Evolutionary conservation across 1,140 invertebrate species (phyloP).

Genomic region (Zaprionus kolodkinae): DNA sequence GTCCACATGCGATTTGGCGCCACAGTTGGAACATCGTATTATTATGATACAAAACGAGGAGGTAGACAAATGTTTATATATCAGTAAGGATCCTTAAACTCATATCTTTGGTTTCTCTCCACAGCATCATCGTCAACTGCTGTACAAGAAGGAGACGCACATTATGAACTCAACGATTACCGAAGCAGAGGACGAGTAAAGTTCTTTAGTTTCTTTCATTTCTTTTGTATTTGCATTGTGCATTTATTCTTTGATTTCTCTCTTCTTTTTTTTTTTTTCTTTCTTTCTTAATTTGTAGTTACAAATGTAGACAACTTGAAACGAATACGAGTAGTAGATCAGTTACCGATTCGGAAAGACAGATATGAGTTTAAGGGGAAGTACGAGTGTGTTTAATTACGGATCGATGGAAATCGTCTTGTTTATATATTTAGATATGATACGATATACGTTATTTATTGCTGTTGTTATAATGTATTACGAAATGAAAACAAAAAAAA

Average conservation of each 20-base stretch:
- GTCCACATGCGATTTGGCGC: constrained; percentile 90
- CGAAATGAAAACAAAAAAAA: not conserved
- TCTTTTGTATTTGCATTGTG: constrained; percentile 30
- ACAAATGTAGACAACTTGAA: constrained; percentile 53
- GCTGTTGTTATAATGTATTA: constrained; percentile 47
- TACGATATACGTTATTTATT: constrained; percentile 58
- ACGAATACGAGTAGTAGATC: constrained; percentile 37
- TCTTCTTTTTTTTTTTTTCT: constrained; percentile 30
- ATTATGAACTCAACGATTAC: constrained; percentile 80
- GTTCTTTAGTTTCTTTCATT: constrained; percentile 34
- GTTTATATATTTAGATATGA: constrained; percentile 24
- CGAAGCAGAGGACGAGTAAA: constrained; percentile 83
- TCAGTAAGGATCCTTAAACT: not conserved
- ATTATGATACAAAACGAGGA: constrained; percentile 89
- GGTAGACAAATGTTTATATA: constrained; percentile 78
- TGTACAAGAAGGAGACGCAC: constrained; percentile 75
- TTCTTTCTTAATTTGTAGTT: constrained; percentile 56
- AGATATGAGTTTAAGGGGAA: constrained; percentile 52
- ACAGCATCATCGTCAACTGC: constrained; percentile 76
- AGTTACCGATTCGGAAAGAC: constrained; percentile 50
- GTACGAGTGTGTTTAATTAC: constrained; percentile 57
- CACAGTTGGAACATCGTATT: constrained; percentile 91
- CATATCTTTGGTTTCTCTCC: not conserved
- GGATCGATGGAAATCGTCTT: constrained; percentile 29
- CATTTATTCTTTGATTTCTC: constrained; percentile 62